Percentiles rank a stretch among this genome's conserved stretches.
phyloP scores from a whole-genome alignment of 2,113 vertebrate species.

The Vulpes vulpes region DNA sequence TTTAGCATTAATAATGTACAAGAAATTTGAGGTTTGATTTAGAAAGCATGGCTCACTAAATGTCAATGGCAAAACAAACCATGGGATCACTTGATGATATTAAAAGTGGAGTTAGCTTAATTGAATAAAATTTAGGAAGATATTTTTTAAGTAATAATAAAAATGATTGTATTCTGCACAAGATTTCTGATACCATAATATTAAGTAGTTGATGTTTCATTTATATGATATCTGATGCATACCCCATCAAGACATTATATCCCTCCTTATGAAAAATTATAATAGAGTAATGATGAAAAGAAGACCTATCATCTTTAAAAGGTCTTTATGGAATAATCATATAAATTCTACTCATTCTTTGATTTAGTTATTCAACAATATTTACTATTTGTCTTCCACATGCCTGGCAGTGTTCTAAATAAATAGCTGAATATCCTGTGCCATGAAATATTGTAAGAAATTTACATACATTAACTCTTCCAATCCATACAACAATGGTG shows the following conservation, averaged over 20 bases:
- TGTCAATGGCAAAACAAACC: background rate
- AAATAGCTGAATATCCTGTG: background rate
- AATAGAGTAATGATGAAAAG: background rate
- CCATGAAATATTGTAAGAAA: background rate
- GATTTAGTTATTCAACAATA: background rate
- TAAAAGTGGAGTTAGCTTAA: slow-evolving; percentile 49
- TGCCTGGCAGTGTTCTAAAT: background rate
- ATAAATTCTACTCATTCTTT: background rate
- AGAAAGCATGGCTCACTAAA: background rate
- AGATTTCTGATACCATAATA: background rate
- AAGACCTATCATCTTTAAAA: background rate
- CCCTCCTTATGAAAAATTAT: background rate
- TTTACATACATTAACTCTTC: background rate
- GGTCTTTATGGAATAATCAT: background rate
- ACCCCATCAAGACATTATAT: background rate
- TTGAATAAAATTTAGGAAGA: slow-evolving; percentile 7
- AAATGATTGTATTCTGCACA: background rate
- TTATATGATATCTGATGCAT: background rate
- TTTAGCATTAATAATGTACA: slow-evolving; percentile 60
- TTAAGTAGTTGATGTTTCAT: background rate
- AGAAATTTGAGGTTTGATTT: slow-evolving; percentile 38
- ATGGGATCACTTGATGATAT: background rate
- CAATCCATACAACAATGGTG: background rate
- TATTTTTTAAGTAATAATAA: background rate
- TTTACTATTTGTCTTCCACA: background rate